Percentiles rank a stretch among this genome's conserved stretches.
These are phyloP conservation scores for Anastatus disparis DNA, from an alignment of 1,140 invertebrate genomes.

Conservation along the genomic window DNA sequence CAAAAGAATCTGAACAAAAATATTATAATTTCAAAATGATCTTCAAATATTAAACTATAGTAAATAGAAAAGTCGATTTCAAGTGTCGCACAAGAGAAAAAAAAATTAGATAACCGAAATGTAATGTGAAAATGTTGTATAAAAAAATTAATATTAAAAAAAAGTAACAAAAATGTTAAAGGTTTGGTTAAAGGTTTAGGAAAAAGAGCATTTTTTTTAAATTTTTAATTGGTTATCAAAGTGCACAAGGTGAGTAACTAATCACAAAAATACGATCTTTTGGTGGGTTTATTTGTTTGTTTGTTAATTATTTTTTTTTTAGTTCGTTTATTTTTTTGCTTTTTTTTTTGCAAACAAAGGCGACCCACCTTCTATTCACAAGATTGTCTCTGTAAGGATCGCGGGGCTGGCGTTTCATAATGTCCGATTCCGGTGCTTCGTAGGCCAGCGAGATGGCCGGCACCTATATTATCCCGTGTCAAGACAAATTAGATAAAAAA, in stretches of 20 bases:
- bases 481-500: conserved; percentile 35
- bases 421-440: conserved; percentile 95
- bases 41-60: too few relatives aligned
- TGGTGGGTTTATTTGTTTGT: conserved; percentile 25
- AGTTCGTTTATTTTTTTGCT: neutral
- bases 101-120: neutral
- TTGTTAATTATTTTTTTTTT: conserved; percentile 10
- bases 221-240: conserved; percentile 15
- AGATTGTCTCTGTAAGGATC: conserved; percentile 94
- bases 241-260: conserved; percentile 26
- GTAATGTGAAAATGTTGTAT: neutral
- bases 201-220: too few relatives aligned
- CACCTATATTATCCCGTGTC: conserved; percentile 71
- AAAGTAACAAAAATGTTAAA: neutral
- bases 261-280: conserved; percentile 19
- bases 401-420: conserved; percentile 95
- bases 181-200: neutral
- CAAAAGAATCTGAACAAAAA: too few relatives aligned
- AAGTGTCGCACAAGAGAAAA: neutral
- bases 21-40: too few relatives aligned
- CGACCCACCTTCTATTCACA: conserved; percentile 87
- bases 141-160: neutral
- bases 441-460: conserved; percentile 97
- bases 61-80: too few relatives aligned
- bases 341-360: too few relatives aligned